Conservation (phyloP, 2,113 vertebrate species). For the Variabilichromis moorii region DNA sequence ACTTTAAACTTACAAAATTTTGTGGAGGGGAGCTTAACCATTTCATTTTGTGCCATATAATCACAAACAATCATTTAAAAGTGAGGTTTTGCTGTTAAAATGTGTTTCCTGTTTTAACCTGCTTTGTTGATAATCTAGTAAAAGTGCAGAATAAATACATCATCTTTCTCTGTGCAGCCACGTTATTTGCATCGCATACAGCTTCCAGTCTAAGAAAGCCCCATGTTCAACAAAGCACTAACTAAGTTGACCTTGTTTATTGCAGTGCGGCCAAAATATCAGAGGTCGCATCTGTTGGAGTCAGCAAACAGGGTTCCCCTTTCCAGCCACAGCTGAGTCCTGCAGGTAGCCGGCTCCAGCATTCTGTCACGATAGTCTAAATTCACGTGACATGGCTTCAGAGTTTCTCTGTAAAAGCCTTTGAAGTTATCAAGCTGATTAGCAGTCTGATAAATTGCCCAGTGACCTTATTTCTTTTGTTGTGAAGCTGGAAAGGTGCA, state of each 20-base stretch:
- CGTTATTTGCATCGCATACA: background rate
- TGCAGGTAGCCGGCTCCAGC: background rate
- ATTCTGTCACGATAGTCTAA: background rate
- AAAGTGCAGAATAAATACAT: background rate
- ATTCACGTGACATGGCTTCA: background rate
- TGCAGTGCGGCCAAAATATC: background rate
- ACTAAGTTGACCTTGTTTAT: background rate
- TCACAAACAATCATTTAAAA: background rate
- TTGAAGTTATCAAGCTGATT: background rate
- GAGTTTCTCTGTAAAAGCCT: background rate
- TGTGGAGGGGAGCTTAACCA: accelerated
- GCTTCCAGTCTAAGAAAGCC: background rate
- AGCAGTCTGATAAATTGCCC: background rate
- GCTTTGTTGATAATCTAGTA: background rate
- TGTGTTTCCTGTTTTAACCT: background rate
- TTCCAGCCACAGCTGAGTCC: background rate
- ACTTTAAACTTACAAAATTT: background rate
- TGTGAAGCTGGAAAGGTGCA: background rate
- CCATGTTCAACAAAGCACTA: background rate
- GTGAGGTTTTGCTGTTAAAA: background rate
- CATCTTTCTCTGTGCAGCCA: background rate
- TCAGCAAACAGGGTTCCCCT: background rate
- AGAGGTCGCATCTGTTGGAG: background rate
- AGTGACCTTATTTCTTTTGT: background rate
- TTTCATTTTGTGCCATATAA: background rate